A percentile compares a stretch with the other conserved stretches of the same genome.
phyloP scores from a whole-genome alignment of 2,888 invertebrate genomes.

The Chymomyza fuscimana region DNA sequence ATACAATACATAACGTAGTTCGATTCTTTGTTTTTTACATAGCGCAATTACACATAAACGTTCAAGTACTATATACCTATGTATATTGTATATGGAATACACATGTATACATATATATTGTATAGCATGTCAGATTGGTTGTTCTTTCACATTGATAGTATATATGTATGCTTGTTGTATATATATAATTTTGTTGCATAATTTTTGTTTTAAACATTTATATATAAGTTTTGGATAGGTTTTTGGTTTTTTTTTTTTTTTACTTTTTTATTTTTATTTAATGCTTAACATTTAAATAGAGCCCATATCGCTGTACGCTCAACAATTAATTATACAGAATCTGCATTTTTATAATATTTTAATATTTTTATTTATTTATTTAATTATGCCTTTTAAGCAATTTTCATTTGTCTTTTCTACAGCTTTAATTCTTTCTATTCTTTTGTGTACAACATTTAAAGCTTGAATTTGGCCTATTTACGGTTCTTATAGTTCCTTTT shows the following conservation, averaged over 20 bases:
- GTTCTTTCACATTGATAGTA: neutral
- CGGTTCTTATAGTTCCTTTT: neutral
- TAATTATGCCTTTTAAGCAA: neutral
- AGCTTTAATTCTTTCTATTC: neutral
- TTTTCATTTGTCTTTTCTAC: neutral
- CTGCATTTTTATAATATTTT: constrained; percentile 27
- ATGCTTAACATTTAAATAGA: constrained; percentile 50
- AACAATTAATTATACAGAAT: constrained; percentile 49
- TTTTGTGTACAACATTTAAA: constrained; percentile 66
- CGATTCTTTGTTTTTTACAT: constrained; percentile 23
- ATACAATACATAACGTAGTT: neutral
- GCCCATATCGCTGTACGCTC: constrained; percentile 30
- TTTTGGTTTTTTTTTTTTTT: neutral
- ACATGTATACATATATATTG: neutral
- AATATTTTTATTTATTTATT: constrained; percentile 6
- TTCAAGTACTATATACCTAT: neutral
- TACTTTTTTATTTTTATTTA: constrained; percentile 12
- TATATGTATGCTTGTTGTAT: constrained; percentile 13
- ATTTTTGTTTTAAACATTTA: constrained; percentile 53
- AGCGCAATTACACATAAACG: neutral
- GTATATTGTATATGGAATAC: neutral
- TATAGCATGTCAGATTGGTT: neutral
- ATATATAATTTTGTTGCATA: constrained; percentile 11
- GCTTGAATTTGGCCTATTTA: constrained; percentile 41
- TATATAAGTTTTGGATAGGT: constrained; percentile 40